A percentile compares a stretch with the other conserved stretches of the same genome.
phyloP scores from a whole-genome alignment of 2,113 vertebrate species.

The Suricata suricatta region DNA sequence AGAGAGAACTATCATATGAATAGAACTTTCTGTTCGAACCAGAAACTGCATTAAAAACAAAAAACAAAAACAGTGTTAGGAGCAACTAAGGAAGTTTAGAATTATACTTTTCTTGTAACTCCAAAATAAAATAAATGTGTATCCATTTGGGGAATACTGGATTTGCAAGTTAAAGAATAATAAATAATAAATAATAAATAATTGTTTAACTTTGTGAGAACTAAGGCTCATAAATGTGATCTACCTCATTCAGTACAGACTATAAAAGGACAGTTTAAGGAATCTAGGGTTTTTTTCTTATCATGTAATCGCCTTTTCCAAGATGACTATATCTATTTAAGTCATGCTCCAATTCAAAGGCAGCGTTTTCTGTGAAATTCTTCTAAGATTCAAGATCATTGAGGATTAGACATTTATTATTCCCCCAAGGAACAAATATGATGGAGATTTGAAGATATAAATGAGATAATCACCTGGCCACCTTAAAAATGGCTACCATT shows the following conservation, averaged over 20 bases:
- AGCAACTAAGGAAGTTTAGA: not conserved
- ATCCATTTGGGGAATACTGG: not conserved
- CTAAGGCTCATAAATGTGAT: not conserved
- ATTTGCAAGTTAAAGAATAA: not conserved
- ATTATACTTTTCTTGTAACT: not conserved
- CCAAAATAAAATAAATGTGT: not conserved
- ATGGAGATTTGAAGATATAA: not conserved
- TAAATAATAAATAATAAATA: not conserved
- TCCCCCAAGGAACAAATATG: not conserved
- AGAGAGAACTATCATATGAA: not conserved
- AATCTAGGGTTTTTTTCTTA: not conserved
- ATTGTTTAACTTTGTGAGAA: not conserved
- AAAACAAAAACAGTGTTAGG: not conserved
- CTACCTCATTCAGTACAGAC: not conserved
- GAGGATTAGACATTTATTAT: not conserved
- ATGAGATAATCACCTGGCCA: not conserved
- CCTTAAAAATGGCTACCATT: not conserved
- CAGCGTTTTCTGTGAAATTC: not conserved
- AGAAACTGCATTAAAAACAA: not conserved
- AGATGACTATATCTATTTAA: not conserved
- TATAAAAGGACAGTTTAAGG: not conserved
- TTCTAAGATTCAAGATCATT: not conserved
- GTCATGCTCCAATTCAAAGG: too few relatives aligned
- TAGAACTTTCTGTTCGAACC: not conserved
- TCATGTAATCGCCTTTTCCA: not conserved